phyloP scores from a whole-genome alignment of 2,888 invertebrate species.

The Acanthococcus lagerstroemiae region DNA sequence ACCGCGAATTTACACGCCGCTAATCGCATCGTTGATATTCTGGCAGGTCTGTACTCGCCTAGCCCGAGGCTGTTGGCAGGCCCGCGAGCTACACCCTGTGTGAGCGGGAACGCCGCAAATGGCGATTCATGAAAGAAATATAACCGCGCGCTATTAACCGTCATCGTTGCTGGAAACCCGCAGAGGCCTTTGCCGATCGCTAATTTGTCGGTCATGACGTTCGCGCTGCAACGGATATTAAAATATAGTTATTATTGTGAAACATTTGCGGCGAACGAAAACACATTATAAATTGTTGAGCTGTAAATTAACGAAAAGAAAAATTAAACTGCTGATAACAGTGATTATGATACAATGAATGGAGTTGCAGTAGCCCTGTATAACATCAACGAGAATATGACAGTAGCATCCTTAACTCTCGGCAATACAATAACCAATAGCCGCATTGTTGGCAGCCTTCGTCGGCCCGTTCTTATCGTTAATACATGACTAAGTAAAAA shows the following conservation, averaged over 20 bases:
- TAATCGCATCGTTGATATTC: no score
- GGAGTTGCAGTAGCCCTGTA: constrained; percentile 18
- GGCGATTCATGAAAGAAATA: no score
- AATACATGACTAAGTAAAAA: constrained; percentile 26
- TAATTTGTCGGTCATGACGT: constrained; percentile 6
- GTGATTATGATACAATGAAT: constrained; percentile 27
- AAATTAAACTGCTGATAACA: constrained; percentile 16
- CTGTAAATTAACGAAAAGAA: constrained; percentile 15
- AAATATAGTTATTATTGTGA: constrained; percentile 5
- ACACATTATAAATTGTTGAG: background rate
- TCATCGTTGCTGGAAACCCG: no score
- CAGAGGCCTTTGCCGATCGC: background rate
- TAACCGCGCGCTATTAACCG: no score
- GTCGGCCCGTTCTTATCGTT: constrained; percentile 20
- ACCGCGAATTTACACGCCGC: no score
- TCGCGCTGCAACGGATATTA: constrained; percentile 1
- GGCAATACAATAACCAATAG: constrained; percentile 25
- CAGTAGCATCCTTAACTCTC: constrained; percentile 21
- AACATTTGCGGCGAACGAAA: background rate
- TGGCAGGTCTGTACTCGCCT: no score
- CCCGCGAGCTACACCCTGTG: no score
- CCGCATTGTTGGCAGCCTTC: constrained; percentile 24
- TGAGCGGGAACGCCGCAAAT: no score
- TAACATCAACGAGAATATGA: constrained; percentile 16
- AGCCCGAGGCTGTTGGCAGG: no score